A percentile compares a stretch with the other conserved stretches of the same genome.
These are phyloP conservation scores for Megaleporinus macrocephalus DNA, from an alignment of 2,113 vertebrate species.

Conservation along the genomic window DNA sequence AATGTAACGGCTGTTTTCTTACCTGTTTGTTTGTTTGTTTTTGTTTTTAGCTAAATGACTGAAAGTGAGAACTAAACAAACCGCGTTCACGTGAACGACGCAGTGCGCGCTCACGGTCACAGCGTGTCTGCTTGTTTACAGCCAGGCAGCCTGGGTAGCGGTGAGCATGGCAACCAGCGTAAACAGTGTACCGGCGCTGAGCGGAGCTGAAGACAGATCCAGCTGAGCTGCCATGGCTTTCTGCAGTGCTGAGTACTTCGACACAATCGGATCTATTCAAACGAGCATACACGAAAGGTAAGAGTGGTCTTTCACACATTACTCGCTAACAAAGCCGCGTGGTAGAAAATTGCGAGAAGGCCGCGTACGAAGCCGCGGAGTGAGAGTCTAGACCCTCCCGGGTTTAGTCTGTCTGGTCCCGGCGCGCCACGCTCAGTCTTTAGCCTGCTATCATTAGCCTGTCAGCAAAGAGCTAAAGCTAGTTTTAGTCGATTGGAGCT, in stretches of 20 bases:
- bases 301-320: neutral
- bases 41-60: too few species aligned
- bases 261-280: slow-evolving; percentile 66
- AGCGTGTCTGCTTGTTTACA: slow-evolving; percentile 65
- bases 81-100: neutral
- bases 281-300: slow-evolving; percentile 69
- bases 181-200: slow-evolving; percentile 61
- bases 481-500: neutral
- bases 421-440: too few species aligned
- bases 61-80: neutral
- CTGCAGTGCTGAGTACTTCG: slow-evolving; percentile 66
- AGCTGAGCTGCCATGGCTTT: slow-evolving; percentile 42
- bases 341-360: neutral
- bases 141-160: slow-evolving; percentile 69
- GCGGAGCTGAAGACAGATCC: neutral
- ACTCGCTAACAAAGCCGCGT: neutral
- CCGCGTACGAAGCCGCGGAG: neutral
- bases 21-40: too few species aligned
- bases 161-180: slow-evolving; percentile 74
- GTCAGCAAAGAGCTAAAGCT: neutral
- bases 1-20: too few species aligned
- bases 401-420: neutral
- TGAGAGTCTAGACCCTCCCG: neutral
- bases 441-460: too few species aligned
- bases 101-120: neutral